These are phyloP conservation scores for Caracal caracal DNA, from an alignment of 2,113 vertebrate species.

Conservation along the genomic window DNA sequence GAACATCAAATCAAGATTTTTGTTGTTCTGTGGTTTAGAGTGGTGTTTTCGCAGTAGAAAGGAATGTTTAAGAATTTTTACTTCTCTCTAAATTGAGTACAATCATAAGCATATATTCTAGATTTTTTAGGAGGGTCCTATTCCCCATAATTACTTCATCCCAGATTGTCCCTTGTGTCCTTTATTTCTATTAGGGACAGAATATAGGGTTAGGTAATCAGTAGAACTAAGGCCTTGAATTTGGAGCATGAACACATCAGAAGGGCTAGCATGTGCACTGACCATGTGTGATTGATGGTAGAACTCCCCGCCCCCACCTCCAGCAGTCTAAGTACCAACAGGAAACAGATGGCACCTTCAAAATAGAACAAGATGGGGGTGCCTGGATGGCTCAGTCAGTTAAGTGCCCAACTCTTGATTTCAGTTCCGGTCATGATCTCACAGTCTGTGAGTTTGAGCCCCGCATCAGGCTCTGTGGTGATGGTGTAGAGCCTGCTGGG, in stretches of 20 bases:
- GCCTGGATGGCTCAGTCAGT: too few relatives aligned
- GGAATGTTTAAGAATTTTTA: not conserved
- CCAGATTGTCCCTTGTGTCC: not conserved
- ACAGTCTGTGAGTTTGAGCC: too few relatives aligned
- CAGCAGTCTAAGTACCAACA: too few relatives aligned
- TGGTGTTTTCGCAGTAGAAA: not conserved
- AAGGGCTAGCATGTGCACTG: fast-evolving
- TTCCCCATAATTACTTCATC: not conserved
- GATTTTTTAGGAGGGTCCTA: not conserved
- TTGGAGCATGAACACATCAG: not conserved
- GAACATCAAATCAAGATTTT: not conserved
- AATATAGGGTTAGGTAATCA: too few relatives aligned
- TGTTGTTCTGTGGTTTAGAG: not conserved
- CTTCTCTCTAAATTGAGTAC: not conserved
- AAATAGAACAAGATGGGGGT: not conserved
- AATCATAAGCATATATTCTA: not conserved
- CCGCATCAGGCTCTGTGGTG: too few relatives aligned
- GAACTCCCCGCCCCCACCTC: not conserved
- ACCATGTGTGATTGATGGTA: not conserved
- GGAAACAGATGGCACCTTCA: not conserved
- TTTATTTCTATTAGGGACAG: not conserved
- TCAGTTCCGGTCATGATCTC: too few relatives aligned
- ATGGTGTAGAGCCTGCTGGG: too few relatives aligned
- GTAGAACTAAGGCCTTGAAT: not conserved
- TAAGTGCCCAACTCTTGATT: too few relatives aligned